Base-by-base conservation (phyloP, 2,797 vertebrate species). In the Lindbergichthys nudifrons region DNA sequence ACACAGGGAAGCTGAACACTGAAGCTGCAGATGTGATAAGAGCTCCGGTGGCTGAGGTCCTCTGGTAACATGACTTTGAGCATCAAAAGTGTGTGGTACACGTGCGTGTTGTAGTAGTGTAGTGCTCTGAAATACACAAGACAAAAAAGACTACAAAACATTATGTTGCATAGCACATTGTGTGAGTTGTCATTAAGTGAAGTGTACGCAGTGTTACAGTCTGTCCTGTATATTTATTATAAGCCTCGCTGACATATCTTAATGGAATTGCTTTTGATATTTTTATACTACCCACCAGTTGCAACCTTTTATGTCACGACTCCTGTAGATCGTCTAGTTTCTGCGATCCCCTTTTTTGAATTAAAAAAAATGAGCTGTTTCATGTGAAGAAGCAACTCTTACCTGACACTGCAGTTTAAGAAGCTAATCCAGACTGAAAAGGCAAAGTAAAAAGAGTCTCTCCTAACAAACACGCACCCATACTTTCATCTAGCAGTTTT, bases 381-480 rank as follows among this genome's bases (percentile, higher is more conserved):
- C 32, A 48, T 62, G 2, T n/a, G 19, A 41, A 36, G 30, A 65
- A 61, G 57, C 26, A 78, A 61, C 54, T 68, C 23, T 42, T 36
- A 64, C 70, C 65, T 39, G 70, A 76, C 39, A 15, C 50, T 65
- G 46, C 72, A 61, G 62, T 72, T 80, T 75, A 39, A 47, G 45
- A 2, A 6, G 50, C 23, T 50, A 56, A 76, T 81, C 42, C 32
- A 62, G 73, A 66, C n/a, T 72, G n/a, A 80, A 63, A 71, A 70
- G 51, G 65, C 51, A 32, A 53, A 62, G 64, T 67, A 52, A 62
- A 54, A 76, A 75, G 77, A 21, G 50, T 64, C 78, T 67, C 77
- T 71, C 68, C 77, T 82, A 87, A 88, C 87, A 82, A 82, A 83
- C 79, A 72, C 18, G 9, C 77, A 80, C 82, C 81, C 76, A 74